A percentile compares a stretch with the other conserved stretches of the same genome.
These are phyloP conservation scores for Anser cygnoides DNA, from an alignment of 2,113 vertebrate genomes.

Conservation along the genomic window DNA sequence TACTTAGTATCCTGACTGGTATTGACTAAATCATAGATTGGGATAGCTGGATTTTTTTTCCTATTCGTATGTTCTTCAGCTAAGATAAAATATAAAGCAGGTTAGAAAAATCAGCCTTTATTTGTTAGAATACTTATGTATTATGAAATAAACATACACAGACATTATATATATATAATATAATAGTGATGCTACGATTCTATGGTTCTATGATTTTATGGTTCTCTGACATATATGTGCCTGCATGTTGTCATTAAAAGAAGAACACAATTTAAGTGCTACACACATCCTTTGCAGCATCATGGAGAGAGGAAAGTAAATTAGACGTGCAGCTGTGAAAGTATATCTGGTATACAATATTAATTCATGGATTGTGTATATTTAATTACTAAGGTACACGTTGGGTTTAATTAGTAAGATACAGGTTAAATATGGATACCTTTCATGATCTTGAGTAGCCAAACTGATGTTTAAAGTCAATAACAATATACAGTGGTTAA, in stretches of 20 bases:
- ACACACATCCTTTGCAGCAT: neutral
- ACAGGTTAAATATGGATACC: neutral
- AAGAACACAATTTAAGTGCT: neutral
- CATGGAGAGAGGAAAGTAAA: neutral
- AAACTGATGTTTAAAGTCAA: neutral
- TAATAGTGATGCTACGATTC: no score
- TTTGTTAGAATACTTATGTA: neutral
- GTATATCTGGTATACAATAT: neutral
- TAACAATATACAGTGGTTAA: neutral
- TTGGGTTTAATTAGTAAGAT: neutral
- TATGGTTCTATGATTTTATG: no score
- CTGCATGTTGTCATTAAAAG: neutral
- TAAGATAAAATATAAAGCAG: neutral
- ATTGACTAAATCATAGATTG: neutral
- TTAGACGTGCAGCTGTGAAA: neutral
- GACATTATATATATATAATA: no score
- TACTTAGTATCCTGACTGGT: neutral
- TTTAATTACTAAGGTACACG: neutral
- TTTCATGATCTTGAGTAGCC: neutral
- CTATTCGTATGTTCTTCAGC: neutral
- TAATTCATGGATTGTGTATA: accelerated
- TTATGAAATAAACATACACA: neutral
- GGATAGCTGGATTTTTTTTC: neutral
- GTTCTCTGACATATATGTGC: no score
- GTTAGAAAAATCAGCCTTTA: neutral